Base-by-base conservation (phyloP, 2,797 vertebrate species). In the Arctocebus calabarensis region DNA sequence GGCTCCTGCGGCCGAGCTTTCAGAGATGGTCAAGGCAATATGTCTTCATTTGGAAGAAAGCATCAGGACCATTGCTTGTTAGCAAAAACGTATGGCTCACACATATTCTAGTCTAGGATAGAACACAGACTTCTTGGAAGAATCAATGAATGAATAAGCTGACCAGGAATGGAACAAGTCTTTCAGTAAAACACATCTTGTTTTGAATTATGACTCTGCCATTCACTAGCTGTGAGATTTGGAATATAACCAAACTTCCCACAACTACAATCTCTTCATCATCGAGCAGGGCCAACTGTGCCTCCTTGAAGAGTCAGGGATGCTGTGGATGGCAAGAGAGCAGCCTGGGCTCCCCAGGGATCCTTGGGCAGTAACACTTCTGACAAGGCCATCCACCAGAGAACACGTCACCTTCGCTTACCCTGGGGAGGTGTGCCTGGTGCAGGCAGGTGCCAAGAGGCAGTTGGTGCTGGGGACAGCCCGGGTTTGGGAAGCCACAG, bases 1-100 rank as follows among this genome's bases (percentile, higher is more conserved):
- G 17, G 48, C 66, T 94, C 82, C 66, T 78, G 25, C 1, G n/a
- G 14, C 87, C 0, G 48, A 52, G 48, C 48, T 29, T 29, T 29
- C 13, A 14, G 12, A 0, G 5, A 4, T 32, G 82, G 94, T 3
- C 5, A 19, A 52, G 7, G 79, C 2, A 0, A 0, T 71, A 84
- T 73, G 20, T 23, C 86, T 11, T 45, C 55, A 27, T 37, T 70
- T n/a, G 23, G 52, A 29, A 83, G 57, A 79, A 97, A 74, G 0
- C 22, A 0, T 8, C 71, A 9, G 3, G 87, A 78, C 29, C 62
- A 37, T 25, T 64, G 52, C 17, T 20, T 4, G 57, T 25, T 4
- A 20, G n/a, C 29, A 34, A 32, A 66, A 27, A 27, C 17, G 3
- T 5, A 40, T 1, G 16, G 40, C 68, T 7, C 45, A 34, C 37